Evolutionary conservation across 2,797 vertebrate genomes (phyloP), one percentile per base, ranked within the genome.

Genomic region (Knipowitschia caucasica): DNA sequence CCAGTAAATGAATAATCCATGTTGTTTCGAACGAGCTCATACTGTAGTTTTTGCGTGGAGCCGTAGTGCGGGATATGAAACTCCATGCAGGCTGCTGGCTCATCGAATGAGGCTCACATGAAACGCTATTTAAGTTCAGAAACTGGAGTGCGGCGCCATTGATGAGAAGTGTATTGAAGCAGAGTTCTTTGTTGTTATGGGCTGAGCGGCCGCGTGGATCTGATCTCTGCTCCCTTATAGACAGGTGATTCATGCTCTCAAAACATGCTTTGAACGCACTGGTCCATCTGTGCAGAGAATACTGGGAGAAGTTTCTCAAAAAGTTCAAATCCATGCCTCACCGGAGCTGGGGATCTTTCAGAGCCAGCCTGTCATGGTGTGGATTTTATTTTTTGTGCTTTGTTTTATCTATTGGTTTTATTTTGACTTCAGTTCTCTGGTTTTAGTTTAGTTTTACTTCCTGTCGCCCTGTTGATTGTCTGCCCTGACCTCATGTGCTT

Each of bases 1-100:
- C 33, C 29, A 33, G 11, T 18, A n/a, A 47, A 33, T 47, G 15
- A 47, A 47, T 47, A 47, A 31, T 47, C 29, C 29, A 31, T 21
- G 26, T 15, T 30, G 26, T 15, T 46, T 46, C 10, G 15, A 30
- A 2, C 12, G 26, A 46, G 15, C 15, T 46, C 17, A 20, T 29
- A n/a, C n/a, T n/a, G n/a, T n/a, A 20, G 26, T 24, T 24, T 43
- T 43, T 43, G 12, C 4, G 12, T 36, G 34, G 5, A 36, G 4
- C 5, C 8, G 4, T 15, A 29, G 29, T 14, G 8, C 3, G 4
- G 3, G 3, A 45, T 24, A 23, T 40, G 38, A 25, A 43, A 24
- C 12, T n/a, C 25, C 18, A 45, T 46, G 20, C 11, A 24, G 23
- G 23, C 21, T 0, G 10, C n/a, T n/a, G 9, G 25, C 43, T 27